Base-by-base conservation (phyloP, 2,888 invertebrate species). In the Leucozona laternaria region DNA sequence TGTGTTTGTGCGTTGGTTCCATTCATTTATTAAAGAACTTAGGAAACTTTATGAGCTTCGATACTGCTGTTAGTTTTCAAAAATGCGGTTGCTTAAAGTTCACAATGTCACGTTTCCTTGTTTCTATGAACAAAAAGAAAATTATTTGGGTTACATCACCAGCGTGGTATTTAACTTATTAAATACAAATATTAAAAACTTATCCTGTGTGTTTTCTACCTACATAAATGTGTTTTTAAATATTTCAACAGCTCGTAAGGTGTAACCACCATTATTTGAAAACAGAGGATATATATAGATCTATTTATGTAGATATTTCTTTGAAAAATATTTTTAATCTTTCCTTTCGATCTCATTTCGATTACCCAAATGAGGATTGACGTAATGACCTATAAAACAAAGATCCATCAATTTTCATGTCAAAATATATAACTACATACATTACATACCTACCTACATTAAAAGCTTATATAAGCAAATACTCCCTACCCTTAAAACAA, bases 401-500 rank as follows among this genome's bases (percentile, higher is more conserved):
- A 20, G 4, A 66, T 64, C 31, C 66, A 43, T 31, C 40, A 31
- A 66, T 48, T 68, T 68, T 68, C 34, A 31, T 37, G 4, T 2
- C 22, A 22, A 25, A 53, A 37, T 62, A 60, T 60, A 60, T 20
- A 15, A 25, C 22, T 25, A 43, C 75, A 48, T 43, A 28, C 31
- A 20, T n/a, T 48, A 25, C n/a, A n/a, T 20, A 15, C 43, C 22
- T 25, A 43, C 75, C 50, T 43, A 28, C 31, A 20, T n/a, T 48
- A 25, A 50, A 7, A 50, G 22, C 25, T 25, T 25, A 31, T 31
- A 31, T 4, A 0, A 28, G 4, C 28, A 5, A 28, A 4, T 22
- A 22, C 25, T 4, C 22, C 15, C 8, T 28, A 68, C 76, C 45
- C 73, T 72, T 66, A 68, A 77, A 73, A 60, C 71, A 77, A 72